Percentiles rank a stretch among this genome's conserved stretches.
phyloP scores from a whole-genome alignment of 2,113 vertebrate species.

The Acrocephalus arundinaceus region DNA sequence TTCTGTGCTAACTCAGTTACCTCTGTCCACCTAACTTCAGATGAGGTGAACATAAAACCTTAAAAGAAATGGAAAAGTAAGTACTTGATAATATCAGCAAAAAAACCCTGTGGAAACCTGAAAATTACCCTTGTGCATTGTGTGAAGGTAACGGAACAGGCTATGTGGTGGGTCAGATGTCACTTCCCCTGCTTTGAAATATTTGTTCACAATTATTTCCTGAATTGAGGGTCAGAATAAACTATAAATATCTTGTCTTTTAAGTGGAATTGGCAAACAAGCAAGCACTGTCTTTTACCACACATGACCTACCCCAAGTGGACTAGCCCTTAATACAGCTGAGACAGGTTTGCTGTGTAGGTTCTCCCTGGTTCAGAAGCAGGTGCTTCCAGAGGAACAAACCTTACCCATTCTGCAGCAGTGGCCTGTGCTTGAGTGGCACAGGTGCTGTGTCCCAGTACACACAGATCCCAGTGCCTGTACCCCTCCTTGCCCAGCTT shows the following conservation, averaged over 20 bases:
- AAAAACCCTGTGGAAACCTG: not conserved
- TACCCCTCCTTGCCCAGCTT: not conserved
- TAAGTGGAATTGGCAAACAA: constrained; percentile 9
- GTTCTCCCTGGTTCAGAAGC: not conserved
- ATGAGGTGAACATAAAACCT: not conserved
- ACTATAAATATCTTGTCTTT: not conserved
- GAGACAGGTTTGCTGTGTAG: not conserved
- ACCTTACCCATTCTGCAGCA: not conserved
- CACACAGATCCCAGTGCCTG: not conserved
- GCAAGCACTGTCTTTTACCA: not conserved
- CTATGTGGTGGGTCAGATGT: not conserved
- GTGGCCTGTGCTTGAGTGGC: not conserved
- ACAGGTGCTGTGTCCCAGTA: not conserved
- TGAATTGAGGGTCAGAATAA: not conserved
- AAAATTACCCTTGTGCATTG: not conserved
- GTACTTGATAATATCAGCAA: not conserved
- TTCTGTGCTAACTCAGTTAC: not conserved
- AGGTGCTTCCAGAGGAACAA: not conserved
- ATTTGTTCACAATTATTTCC: constrained; percentile 15
- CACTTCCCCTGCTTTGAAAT: constrained; percentile 16
- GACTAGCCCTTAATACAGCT: not conserved
- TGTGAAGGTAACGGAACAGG: not conserved
- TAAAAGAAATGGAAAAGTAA: not conserved
- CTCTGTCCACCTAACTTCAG: not conserved
- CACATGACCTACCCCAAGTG: not conserved